Evolutionary conservation across 2,797 vertebrate species (phyloP).

Genomic region (Leptodactylus fallax): DNA sequence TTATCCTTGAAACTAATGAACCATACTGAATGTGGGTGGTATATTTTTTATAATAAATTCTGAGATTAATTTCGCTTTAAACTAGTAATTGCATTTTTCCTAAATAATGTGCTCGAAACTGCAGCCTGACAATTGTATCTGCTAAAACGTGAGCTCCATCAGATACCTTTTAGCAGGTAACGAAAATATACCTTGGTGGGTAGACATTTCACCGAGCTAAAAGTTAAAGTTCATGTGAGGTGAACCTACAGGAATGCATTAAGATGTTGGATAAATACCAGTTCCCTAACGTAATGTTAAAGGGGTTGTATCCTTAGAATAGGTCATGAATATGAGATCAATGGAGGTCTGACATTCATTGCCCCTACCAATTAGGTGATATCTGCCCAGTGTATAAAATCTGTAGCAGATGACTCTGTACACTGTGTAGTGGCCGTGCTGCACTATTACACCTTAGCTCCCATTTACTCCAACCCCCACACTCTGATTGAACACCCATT

Average conservation of each 20-base stretch:
- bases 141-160: background rate
- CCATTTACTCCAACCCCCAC: too few relatives aligned
- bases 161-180: background rate
- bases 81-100: constrained; percentile 33
- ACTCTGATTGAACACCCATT: too few relatives aligned
- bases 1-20: constrained; percentile 58
- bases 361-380: too few relatives aligned
- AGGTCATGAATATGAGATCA: too few relatives aligned
- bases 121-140: background rate
- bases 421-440: too few relatives aligned
- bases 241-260: background rate
- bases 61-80: constrained; percentile 58
- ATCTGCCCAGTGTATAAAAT: too few relatives aligned
- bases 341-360: too few relatives aligned
- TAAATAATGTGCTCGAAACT: constrained; percentile 33
- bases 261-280: background rate
- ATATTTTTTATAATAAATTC: constrained; percentile 44
- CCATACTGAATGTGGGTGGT: constrained; percentile 58
- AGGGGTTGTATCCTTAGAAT: too few relatives aligned
- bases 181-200: background rate
- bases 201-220: background rate
- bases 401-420: too few relatives aligned
- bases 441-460: too few relatives aligned
- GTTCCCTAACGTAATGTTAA: background rate
- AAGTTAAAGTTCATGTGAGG: background rate